Base-by-base conservation (phyloP, 2,888 invertebrate genomes). In the Sipunculus nudus region DNA sequence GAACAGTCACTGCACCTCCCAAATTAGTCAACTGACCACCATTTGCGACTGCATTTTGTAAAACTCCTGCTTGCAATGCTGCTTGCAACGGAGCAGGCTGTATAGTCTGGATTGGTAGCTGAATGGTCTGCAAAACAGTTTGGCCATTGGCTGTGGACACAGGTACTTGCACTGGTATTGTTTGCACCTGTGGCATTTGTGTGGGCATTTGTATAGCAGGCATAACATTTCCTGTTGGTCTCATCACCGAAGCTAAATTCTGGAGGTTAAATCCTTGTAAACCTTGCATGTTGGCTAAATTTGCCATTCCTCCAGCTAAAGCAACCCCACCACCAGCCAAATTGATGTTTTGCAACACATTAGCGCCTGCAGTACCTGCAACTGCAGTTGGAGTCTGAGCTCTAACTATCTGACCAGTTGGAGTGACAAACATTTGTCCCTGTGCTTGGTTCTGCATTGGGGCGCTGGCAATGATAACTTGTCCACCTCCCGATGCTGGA, bases 101-200 rank as follows among this genome's bases (percentile, higher is more conserved):
- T 43, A 90, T 85, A 43, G 93, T 89, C 83, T 95, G 95, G 21
- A 96, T 87, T 0, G 96, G 96, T 75, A 97, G 90, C 81, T 96
- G 96, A 0, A 97, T 91, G 0, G 96, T 96, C 83, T 97, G 96
- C 84, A 94, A 92, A 61, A 96, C 91, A 0, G 96, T 96, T 84
- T 96, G 96, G 0, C 96, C 96, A 82, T 91, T 92, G 35, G 89
- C 87, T 55, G 91, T 89, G 49, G 90, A 89, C 67, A 94, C 92
- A 1, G 94, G 94, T 63, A 95, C 92, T 83, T 96, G 96, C 3
- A 96, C 92, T 40, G 91, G 77, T 89, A 89, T 78, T 63, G 83
- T 68, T 25, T 60, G 64, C 19, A 65, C 19, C 21, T 56, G 56
- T 21, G 21, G 13, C 8, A 56, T 5, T 25, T 53, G 53, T 85